phyloP scores from a whole-genome alignment of 2,888 invertebrate species.

The Pandemis corylana region DNA sequence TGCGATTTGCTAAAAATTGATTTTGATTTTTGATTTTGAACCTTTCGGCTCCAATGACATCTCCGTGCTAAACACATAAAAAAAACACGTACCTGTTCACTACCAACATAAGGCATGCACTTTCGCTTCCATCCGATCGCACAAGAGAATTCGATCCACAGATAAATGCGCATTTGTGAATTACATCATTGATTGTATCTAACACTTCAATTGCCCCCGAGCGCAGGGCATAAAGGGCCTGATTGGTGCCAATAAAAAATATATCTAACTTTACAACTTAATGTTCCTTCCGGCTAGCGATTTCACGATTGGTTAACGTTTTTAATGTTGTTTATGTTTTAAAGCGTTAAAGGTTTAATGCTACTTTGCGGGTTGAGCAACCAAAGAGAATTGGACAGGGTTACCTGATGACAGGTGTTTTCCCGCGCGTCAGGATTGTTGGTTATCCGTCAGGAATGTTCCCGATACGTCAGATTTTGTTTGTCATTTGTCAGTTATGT shows the following conservation, averaged over 20 bases:
- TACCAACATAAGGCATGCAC: slow-evolving; percentile 10
- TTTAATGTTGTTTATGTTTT: neutral
- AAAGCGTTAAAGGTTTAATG: neutral
- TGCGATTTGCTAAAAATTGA: too few species aligned
- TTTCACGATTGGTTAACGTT: slow-evolving; percentile 2
- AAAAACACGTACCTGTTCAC: neutral
- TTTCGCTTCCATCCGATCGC: slow-evolving; percentile 28
- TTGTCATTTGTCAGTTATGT: too few species aligned
- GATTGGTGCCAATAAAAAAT: slow-evolving; percentile 26
- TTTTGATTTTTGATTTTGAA: too few species aligned
- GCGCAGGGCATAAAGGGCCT: slow-evolving; percentile 26
- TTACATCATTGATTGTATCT: slow-evolving; percentile 38
- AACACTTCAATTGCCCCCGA: slow-evolving; percentile 14
- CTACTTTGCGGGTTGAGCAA: neutral
- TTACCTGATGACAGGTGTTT: too few species aligned
- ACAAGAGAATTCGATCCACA: slow-evolving; percentile 7
- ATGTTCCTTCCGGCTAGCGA: slow-evolving; percentile 25
- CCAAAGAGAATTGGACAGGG: neutral
- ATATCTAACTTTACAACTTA: slow-evolving; percentile 12
- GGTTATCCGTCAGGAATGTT: too few species aligned
- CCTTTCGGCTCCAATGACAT: too few species aligned
- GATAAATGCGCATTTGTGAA: slow-evolving; percentile 34
- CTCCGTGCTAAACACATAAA: too few species aligned
- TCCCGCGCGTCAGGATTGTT: too few species aligned
- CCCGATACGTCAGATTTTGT: too few species aligned